phyloP scores from a whole-genome alignment of 2,113 vertebrate species.

The Vombatus ursinus region DNA sequence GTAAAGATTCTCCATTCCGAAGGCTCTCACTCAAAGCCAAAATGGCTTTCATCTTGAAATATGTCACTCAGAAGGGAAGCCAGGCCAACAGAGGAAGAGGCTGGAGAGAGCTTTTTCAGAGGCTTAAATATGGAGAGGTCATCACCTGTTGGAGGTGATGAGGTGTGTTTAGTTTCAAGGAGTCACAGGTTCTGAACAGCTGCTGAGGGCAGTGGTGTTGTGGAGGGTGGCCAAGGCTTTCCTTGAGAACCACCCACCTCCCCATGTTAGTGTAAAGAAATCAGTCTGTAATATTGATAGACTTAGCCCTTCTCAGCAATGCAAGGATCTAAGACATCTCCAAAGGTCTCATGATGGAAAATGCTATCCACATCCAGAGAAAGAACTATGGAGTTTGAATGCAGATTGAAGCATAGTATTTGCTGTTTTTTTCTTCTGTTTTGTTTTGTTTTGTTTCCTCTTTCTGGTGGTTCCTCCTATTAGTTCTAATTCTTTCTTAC shows the following conservation, averaged over 20 bases:
- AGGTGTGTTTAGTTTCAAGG: not conserved
- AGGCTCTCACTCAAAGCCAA: conserved; percentile 61
- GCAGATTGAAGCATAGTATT: no score
- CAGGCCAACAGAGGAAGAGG: not conserved
- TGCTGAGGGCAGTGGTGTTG: not conserved
- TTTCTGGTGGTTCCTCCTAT: no score
- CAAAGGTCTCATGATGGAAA: no score
- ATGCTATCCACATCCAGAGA: no score
- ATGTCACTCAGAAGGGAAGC: not conserved
- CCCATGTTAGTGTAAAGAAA: not conserved
- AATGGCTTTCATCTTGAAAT: conserved; percentile 60
- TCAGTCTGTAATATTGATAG: not conserved
- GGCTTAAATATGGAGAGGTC: not conserved
- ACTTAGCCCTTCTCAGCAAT: no score
- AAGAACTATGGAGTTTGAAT: no score
- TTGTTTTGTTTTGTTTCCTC: no score
- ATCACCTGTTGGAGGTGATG: not conserved
- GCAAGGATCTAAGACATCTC: no score
- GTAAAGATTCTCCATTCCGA: conserved; percentile 56
- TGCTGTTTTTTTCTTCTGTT: no score
- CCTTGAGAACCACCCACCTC: not conserved
- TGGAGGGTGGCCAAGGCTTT: not conserved
- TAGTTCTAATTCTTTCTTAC: no score
- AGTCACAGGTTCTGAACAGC: not conserved
- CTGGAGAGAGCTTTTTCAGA: accelerated